Evolutionary conservation across 2,888 invertebrate genomes (phyloP), one percentile per base, ranked within the genome.

Genomic region (Drosophila kokeensis): DNA sequence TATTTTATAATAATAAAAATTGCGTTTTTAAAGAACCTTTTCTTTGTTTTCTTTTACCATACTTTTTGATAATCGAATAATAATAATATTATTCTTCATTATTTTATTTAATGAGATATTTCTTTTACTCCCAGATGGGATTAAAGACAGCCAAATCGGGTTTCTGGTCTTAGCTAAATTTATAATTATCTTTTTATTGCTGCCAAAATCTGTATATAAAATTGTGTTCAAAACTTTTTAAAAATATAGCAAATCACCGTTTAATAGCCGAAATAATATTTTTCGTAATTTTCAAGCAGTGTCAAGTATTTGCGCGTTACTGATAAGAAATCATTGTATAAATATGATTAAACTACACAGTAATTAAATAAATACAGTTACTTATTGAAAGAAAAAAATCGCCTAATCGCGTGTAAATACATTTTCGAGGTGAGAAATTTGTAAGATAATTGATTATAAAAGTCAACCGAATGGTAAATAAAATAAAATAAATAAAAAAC

Each of bases 1-100:
- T 90, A 85, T 82, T 84, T 86, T 89, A 82, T 88, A 89, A 79
- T 80, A 90, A 90, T 89, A 90, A 89, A 85, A 87, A 83, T 82
- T 89, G 78, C 78, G 82, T 88, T 91, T 87, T 79, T 78, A 79
- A 81, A 78, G 68, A 76, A 76, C 13, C 7, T 38, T 58, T 40
- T n/a, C 0, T 50, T 45, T 71, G 32, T 62, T 73, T 69, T 55
- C 40, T 24, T 57, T n/a, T 29, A 13, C 8, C n/a, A 15, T 2
- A 21, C 3, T 7, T 54, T 69, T 49, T 2, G 0, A 45, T 52
- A 30, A 8, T 58, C 18, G 13, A 13, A 13, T 15, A 21, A 21
- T 4, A 4, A 10, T n/a, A 1, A 42, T 13, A 42, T 45, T 24
- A 24, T 8, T 24, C 7, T 1, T 32, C 27, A 10, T 50, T 36